Evolutionary conservation across 2,113 vertebrate species (phyloP).

Genomic region (Albula glossodonta): DNA sequence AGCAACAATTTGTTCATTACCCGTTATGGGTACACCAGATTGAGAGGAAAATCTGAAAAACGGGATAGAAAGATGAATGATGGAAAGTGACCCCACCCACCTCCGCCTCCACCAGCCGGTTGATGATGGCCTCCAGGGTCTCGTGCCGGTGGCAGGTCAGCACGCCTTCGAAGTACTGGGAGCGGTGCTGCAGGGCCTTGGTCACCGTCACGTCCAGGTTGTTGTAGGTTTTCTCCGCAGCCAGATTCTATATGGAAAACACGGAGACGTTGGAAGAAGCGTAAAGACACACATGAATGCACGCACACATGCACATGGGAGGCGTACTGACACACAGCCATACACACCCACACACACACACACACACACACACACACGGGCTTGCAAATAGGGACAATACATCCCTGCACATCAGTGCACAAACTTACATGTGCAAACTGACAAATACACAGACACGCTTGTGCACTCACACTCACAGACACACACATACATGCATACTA

Average conservation of each 20-base stretch:
- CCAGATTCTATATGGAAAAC: constrained; percentile 79
- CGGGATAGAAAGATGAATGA: too few relatives aligned
- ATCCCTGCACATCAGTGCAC: constrained; percentile 8
- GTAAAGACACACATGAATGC: too few relatives aligned
- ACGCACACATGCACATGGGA: not conserved
- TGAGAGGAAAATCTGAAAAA: too few relatives aligned
- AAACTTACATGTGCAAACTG: constrained; percentile 17
- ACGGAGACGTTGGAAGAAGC: not conserved
- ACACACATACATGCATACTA: constrained; percentile 10
- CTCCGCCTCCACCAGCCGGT: constrained; percentile 93
- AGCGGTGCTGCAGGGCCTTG: constrained; percentile 91
- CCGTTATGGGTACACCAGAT: not conserved
- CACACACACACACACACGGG: not conserved
- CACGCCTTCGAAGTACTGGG: constrained; percentile 96
- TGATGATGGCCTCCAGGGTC: constrained; percentile 91
- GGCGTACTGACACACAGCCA: too few relatives aligned
- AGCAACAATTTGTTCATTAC: too few relatives aligned
- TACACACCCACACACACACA: not conserved
- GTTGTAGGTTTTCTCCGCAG: constrained; percentile 97
- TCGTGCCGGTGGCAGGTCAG: constrained; percentile 90
- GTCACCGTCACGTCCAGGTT: constrained; percentile 96
- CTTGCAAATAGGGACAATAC: not conserved
- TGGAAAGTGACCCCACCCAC: constrained; percentile 58
- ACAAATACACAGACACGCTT: not conserved
- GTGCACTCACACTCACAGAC: not conserved